These are phyloP conservation scores for Sebastes oblongus DNA, from an alignment of 2,797 vertebrate genomes.

Conservation along the genomic window DNA sequence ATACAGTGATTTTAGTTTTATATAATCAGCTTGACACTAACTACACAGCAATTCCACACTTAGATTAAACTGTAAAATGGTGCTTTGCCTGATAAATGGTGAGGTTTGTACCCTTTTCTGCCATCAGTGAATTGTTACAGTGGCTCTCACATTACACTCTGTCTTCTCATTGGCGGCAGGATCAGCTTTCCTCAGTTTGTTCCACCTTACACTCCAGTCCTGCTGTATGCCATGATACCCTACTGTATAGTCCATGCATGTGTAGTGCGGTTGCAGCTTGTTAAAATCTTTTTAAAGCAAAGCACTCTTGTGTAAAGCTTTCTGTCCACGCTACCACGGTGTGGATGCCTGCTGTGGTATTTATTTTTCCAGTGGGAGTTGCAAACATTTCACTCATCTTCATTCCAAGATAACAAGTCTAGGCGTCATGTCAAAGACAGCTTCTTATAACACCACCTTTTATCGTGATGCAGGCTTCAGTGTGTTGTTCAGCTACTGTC, in stretches of 20 bases:
- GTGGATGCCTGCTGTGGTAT: background rate
- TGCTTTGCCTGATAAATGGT: background rate
- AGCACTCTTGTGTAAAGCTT: background rate
- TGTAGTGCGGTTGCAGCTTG: constrained; percentile 8
- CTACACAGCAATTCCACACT: background rate
- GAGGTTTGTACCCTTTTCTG: background rate
- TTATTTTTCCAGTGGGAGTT: constrained; percentile 1
- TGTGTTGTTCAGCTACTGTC: constrained; percentile 10
- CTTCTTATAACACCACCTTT: background rate
- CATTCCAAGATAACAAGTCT: background rate
- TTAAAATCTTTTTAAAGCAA: background rate
- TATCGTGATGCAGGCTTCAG: background rate
- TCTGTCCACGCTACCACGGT: background rate
- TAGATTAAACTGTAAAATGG: background rate
- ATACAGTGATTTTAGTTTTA: background rate
- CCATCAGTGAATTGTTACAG: constrained; percentile 3
- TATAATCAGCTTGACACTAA: background rate
- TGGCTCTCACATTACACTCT: constrained; percentile 36
- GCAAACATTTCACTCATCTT: background rate
- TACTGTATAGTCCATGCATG: background rate
- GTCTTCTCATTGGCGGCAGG: constrained; percentile 11
- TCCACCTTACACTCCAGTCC: background rate
- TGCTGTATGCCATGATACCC: background rate
- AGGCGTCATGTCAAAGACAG: constrained; percentile 15
- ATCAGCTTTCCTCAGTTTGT: constrained; percentile 35